A percentile compares a stretch with the other conserved stretches of the same genome.
phyloP scores from a whole-genome alignment of 2,888 invertebrate genomes.

The Drosophila kanekoi region DNA sequence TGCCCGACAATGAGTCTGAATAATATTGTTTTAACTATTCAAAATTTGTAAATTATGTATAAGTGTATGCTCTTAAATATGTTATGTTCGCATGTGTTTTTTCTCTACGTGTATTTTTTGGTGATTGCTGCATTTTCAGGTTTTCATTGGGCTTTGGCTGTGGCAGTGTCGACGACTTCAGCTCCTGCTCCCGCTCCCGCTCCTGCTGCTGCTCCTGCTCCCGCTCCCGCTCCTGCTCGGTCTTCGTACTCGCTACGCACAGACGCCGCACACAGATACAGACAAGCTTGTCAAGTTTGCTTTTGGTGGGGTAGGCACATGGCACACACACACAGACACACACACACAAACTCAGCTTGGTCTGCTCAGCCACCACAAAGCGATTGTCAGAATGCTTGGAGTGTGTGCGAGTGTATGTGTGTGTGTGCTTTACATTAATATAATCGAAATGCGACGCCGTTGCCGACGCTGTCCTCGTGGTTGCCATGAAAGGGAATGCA shows the following conservation, averaged over 20 bases:
- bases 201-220: neutral
- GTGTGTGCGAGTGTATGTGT: conserved; percentile 16
- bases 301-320: conserved; percentile 84
- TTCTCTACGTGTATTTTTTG: conserved; percentile 52
- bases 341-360: conserved; percentile 20
- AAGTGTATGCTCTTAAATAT: neutral
- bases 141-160: conserved; percentile 50
- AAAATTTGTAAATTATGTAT: too few species aligned
- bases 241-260: conserved; percentile 39
- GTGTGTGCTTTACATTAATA: conserved; percentile 77
- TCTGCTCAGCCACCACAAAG: conserved; percentile 57
- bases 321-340: conserved; percentile 39
- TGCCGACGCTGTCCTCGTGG: conserved; percentile 45
- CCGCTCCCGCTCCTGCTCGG: conserved; percentile 11
- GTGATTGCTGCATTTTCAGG: conserved; percentile 66
- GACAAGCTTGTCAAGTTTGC: conserved; percentile 77
- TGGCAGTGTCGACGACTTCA: conserved; percentile 38
- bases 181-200: conserved; percentile 4
- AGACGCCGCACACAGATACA: conserved; percentile 34
- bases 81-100: conserved; percentile 4
- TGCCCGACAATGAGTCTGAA: too few species aligned
- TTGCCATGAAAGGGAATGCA: conserved; percentile 81
- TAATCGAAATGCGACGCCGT: conserved; percentile 76
- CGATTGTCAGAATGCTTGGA: conserved; percentile 36
- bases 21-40: too few species aligned